Conservation (phyloP, 2,888 invertebrate species). For the Pomacea canaliculata region DNA sequence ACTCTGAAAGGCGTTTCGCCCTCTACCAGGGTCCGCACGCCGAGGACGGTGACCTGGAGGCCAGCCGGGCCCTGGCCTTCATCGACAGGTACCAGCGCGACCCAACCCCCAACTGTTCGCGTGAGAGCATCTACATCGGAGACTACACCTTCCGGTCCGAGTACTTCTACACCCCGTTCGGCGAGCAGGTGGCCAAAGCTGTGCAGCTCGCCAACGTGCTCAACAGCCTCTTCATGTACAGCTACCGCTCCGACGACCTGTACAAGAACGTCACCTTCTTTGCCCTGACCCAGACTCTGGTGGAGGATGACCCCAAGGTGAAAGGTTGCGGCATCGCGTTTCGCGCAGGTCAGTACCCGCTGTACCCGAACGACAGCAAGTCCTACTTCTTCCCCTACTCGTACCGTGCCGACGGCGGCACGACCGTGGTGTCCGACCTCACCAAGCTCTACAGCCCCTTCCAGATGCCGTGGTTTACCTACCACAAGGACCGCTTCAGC, state of each 20-base stretch:
- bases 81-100: constrained; percentile 16
- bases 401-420: constrained; percentile 27
- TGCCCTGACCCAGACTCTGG: constrained; percentile 45
- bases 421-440: constrained; percentile 35
- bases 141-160: constrained; percentile 23
- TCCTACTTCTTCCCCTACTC: constrained; percentile 50
- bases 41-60: background rate
- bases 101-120: constrained; percentile 11
- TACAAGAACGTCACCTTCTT: constrained; percentile 37
- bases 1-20: background rate
- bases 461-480: constrained; percentile 31
- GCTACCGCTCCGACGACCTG: constrained; percentile 25
- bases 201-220: constrained; percentile 44
- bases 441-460: constrained; percentile 32
- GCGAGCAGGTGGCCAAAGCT: constrained; percentile 37
- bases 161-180: constrained; percentile 30
- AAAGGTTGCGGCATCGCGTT: constrained; percentile 56
- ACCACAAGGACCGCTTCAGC: constrained; percentile 25
- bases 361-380: constrained; percentile 5
- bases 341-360: constrained; percentile 33
- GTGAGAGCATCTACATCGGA: constrained; percentile 25
- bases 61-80: constrained; percentile 24
- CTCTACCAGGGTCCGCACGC: constrained; percentile 6
- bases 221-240: constrained; percentile 40
- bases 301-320: constrained; percentile 45